Evolutionary conservation across 1,140 invertebrate genomes (phyloP), one percentile per base, ranked within the genome.

Genomic region (Cepaea nemoralis): DNA sequence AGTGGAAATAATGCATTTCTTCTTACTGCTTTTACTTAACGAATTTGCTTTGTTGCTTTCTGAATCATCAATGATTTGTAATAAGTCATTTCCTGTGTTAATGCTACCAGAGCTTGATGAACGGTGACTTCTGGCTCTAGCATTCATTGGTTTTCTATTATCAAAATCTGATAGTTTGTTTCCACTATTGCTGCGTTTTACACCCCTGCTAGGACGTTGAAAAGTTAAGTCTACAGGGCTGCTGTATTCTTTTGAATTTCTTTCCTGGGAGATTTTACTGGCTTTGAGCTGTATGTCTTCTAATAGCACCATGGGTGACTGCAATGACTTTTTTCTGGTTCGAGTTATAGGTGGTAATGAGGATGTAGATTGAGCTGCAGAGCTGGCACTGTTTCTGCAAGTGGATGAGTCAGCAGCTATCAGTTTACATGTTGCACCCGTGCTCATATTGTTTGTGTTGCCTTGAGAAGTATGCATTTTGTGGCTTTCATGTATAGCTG

Each of bases 231-330:
- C 42, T 19, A 2, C 16, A 63, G 10, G 40, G 31, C 22, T 59
- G 31, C 48, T n/a, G 16, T 33, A 16, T 77, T 39, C 63, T 45
- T 69, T 79, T 45, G 63, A 55, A 69, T 33, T 55, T 69, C 24
- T 69, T 45, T 69, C 66, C 39, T 45, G 27, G 19, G 77, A 55
- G 3, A 24, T n/a, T n/a, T 69, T 67, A 19, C 16, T 35, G 24
- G 27, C 8, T n/a, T 79, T 79, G 12, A 67, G 77, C 63, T 79
- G 40, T n/a, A 80, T 80, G 35, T 80, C 78, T 73, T 80, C 78
- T 33, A 80, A 55, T 1, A 80, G 35, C 3, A 80, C 78, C 78
- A 80, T 66, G 35, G 78, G 78, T 55, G 78, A 71, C 39, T 80
- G 78, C 14, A 55, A 19, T 1, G 37, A n/a, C 3, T 39, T 63